phyloP scores from a whole-genome alignment of 1,140 invertebrate genomes.

The Drosophila kanapiae region DNA sequence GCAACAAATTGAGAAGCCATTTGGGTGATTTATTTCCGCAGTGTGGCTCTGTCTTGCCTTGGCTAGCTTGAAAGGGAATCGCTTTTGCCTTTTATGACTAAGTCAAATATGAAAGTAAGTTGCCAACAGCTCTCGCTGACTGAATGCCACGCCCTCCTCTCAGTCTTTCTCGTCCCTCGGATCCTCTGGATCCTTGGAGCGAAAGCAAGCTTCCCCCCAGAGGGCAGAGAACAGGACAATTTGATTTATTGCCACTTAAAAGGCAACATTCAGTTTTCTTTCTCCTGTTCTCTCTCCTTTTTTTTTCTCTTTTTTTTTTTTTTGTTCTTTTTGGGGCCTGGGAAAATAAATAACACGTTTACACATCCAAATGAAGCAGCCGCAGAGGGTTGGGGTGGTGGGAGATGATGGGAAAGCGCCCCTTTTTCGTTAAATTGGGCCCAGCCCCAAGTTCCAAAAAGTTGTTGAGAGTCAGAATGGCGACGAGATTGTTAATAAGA shows the following conservation, averaged over 20 bases:
- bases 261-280: conserved; percentile 80
- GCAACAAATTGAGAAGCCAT: conserved; percentile 3
- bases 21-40: conserved; percentile 16
- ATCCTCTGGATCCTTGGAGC: conserved; percentile 1
- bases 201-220: conserved; percentile 32
- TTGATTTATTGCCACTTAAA: conserved; percentile 84
- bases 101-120: conserved; percentile 81
- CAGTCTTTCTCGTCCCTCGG: neutral
- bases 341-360: conserved; percentile 82
- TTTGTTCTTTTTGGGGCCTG: conserved; percentile 12
- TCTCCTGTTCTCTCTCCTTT: conserved; percentile 19
- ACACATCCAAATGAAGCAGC: conserved; percentile 79
- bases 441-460: conserved; percentile 35
- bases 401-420: neutral
- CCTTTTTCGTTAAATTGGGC: conserved; percentile 11
- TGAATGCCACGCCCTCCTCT: conserved; percentile 41
- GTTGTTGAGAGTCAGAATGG: conserved; percentile 67
- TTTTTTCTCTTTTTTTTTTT: neutral
- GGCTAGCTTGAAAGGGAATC: conserved; percentile 50
- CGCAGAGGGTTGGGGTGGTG: conserved; percentile 3
- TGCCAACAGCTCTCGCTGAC: conserved; percentile 53
- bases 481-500: conserved; percentile 83
- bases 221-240: conserved; percentile 64
- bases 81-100: conserved; percentile 75
- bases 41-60: conserved; percentile 44